Evolutionary conservation across 1,140 invertebrate genomes (phyloP), one percentile per base, ranked within the genome.

Genomic region (Drosophila guanche): DNA sequence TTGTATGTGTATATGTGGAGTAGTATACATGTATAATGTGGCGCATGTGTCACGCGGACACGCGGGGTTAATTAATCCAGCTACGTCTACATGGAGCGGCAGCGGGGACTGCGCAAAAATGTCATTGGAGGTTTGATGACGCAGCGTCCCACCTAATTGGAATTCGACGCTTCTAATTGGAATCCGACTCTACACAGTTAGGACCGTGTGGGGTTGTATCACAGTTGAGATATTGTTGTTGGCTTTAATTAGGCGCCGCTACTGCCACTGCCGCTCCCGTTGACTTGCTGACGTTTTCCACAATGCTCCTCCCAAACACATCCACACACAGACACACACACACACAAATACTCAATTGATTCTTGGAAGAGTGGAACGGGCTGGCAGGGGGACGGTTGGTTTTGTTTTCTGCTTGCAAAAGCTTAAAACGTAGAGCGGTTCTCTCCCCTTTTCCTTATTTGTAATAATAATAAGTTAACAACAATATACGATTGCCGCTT

Each of bases 111-210:
- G 71, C 71, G 80, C 81, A 85, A 84, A 66, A 84, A 85, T 86
- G 67, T 56, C 81, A 86, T 72, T 85, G 81, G 73, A 37, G 33
- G 55, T 70, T 40, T 60, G 81, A 76, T 85, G 81, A 85, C 81
- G 81, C 78, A 86, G 81, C 83, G 74, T 46, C 66, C 47, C 58
- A 78, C 65, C 83, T 83, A 88, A 88, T 88, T 88, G 84, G 84
- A 88, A 86, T 76, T 83, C 78, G 83, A 88, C 78, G 75, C 66
- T 79, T 83, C 57, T 86, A 88, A 88, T 86, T 88, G 62, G 74
- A 88, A 88, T 81, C 56, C 61, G 74, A 78, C 65, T 73, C 74
- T 12, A 12, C 33, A 12, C 33, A 27, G 25, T 37, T 4, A 20
- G 1, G 7, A 23, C 33, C 8, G 23, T 46, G 16, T 20, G 16